Evolutionary conservation across 2,888 invertebrate genomes (phyloP), one percentile per base, ranked within the genome.

Genomic region (Pollenia amentaria): DNA sequence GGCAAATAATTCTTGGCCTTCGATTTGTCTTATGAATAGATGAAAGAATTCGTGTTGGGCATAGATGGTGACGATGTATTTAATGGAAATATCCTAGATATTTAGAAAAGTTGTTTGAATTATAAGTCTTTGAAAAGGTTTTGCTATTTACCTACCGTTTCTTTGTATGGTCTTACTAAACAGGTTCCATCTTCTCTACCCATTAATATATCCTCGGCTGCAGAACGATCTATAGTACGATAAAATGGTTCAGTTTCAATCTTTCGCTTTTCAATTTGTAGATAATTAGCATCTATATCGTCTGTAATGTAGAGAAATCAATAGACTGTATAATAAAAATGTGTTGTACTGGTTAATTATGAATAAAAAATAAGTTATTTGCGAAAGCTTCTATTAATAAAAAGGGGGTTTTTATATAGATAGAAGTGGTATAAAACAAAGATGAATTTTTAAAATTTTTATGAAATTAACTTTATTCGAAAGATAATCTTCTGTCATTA

Each of bases 111-210:
- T 60, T 16, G 53, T 70, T 86, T 29, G 18, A 16, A 60, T 40
- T 51, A 57, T 9, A 75, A 14, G 46, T 44, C 1, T 1, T 4
- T 62, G 21, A 44, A 51, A 55, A 48, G 9, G 7, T 12, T 51
- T 10, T 38, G 3, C 7, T 51, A 12, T 18, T 67, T 53, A 70
- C 69, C 48, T 89, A 91, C 91, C 85, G 87, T 84, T 88, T 91
- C 92, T 86, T 93, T 93, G 83, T 92, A 93, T 0, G 93, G 93
- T 12, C 93, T 91, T 40, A 93, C 93, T 65, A 93, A 83, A 53
- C 93, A 93, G 16, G 93, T 89, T 44, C 93, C 93, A 88, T 93
- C 92, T 67, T 92, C 91, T 7, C 92, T 89, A 21, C 90, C 91
- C 1, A 84, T 86, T 0, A 93, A 89, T 89, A 92, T 90, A 4